These are phyloP conservation scores for Netelia fuscicornis DNA, from an alignment of 2,888 invertebrate genomes.

Conservation along the genomic window DNA sequence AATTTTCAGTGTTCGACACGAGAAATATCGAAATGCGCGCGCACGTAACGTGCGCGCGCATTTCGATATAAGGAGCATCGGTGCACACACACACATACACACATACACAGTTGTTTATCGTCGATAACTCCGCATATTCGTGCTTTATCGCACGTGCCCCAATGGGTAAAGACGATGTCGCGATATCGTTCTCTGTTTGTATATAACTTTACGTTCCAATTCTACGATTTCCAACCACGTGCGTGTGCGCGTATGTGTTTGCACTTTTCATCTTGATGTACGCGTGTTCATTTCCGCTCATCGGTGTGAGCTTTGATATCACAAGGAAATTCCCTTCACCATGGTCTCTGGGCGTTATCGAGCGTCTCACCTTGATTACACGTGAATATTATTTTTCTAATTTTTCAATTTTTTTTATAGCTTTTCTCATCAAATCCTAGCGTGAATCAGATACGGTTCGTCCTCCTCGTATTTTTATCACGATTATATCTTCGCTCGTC, in stretches of 20 bases:
- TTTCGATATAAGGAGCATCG: not conserved
- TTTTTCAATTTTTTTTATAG: not conserved
- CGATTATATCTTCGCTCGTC: not conserved
- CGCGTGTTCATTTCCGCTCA: not conserved
- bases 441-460: not conserved
- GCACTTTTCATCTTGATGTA: no score
- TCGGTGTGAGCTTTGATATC: not conserved
- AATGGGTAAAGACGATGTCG: not conserved
- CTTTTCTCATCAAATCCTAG: constrained; percentile 12
- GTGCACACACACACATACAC: not conserved
- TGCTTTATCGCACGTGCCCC: constrained; percentile 5
- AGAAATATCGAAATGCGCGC: no score
- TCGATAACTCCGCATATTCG: not conserved
- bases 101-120: constrained; percentile 10
- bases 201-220: not conserved
- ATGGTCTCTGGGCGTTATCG: constrained; percentile 21
- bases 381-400: not conserved
- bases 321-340: not conserved
- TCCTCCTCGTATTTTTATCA: not conserved
- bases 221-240: not conserved
- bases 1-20: no score
- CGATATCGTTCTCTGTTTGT: constrained; percentile 1
- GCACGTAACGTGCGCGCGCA: no score
- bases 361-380: not conserved
- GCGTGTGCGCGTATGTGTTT: no score